Conservation (phyloP, 2,888 invertebrate genomes). For the Eupsilia transversa region DNA sequence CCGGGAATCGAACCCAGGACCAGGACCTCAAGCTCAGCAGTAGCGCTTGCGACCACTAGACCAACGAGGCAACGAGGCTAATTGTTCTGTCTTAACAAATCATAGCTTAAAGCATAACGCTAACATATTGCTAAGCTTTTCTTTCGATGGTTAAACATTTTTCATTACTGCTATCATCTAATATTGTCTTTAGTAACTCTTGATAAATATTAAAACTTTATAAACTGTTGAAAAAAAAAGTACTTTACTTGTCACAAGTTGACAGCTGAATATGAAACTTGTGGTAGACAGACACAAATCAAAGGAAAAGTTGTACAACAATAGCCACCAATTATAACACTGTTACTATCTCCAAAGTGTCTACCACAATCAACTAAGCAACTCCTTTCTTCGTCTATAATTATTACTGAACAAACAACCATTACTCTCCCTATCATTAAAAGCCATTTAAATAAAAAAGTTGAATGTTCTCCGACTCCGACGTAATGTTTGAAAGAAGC, state of each 20-base stretch:
- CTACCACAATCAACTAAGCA: not conserved
- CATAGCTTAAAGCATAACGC: too few relatives aligned
- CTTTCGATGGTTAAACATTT: not conserved
- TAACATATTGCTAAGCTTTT: not conserved
- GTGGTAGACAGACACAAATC: not conserved
- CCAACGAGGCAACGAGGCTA: too few relatives aligned
- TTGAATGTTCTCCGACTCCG: constrained; percentile 11
- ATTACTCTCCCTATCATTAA: constrained; percentile 17
- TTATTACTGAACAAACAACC: constrained; percentile 11
- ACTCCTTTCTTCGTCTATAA: not conserved
- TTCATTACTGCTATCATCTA: too few relatives aligned
- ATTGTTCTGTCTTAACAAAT: too few relatives aligned
- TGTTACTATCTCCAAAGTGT: not conserved
- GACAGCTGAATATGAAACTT: not conserved
- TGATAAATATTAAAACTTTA: not conserved
- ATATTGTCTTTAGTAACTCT: not conserved
- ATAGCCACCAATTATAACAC: not conserved
- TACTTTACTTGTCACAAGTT: not conserved
- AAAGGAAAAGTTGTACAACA: not conserved
- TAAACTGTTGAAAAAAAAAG: not conserved
- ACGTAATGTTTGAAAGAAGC: constrained; percentile 43
- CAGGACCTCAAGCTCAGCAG: too few relatives aligned
- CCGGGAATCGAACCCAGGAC: too few relatives aligned
- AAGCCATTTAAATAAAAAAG: constrained; percentile 43
- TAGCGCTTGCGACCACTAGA: too few relatives aligned